Percentiles rank a stretch among this genome's conserved stretches.
Conservation (phyloP, 2,888 invertebrate genomes). For the Thymelicus acteon region DNA sequence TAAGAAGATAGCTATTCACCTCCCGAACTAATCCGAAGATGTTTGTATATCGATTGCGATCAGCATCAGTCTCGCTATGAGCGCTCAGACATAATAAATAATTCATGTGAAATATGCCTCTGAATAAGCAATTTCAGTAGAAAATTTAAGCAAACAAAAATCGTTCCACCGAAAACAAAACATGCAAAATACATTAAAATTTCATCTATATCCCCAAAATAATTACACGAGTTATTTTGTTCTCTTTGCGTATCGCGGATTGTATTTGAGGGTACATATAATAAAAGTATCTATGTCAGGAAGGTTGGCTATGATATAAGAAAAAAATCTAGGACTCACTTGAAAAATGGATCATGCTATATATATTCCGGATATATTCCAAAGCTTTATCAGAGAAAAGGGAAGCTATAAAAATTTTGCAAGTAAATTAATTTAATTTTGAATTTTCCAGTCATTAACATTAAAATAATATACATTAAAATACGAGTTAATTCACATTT, state of each 20-base stretch:
- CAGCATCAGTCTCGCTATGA: neutral
- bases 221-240: conserved; percentile 32
- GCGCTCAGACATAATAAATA: conserved; percentile 17
- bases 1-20: too few species aligned
- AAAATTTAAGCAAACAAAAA: conserved; percentile 14
- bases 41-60: too few species aligned
- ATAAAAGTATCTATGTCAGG: conserved; percentile 16
- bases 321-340: neutral
- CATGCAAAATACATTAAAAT: conserved; percentile 34
- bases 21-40: too few species aligned
- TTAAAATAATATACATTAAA: too few species aligned
- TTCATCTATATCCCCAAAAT: conserved; percentile 30
- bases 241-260: conserved; percentile 20
- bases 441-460: too few species aligned
- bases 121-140: conserved; percentile 21
- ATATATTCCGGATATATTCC: too few species aligned
- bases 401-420: too few species aligned
- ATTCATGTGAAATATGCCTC: conserved; percentile 19
- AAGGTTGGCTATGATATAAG: conserved; percentile 7
- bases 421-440: too few species aligned
- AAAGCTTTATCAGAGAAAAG: too few species aligned
- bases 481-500: too few species aligned
- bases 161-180: conserved; percentile 18
- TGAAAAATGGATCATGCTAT: too few species aligned
- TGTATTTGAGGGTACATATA: conserved; percentile 5